These are phyloP conservation scores for Apotomis capreana DNA, from an alignment of 2,888 invertebrate genomes.

Conservation along the genomic window DNA sequence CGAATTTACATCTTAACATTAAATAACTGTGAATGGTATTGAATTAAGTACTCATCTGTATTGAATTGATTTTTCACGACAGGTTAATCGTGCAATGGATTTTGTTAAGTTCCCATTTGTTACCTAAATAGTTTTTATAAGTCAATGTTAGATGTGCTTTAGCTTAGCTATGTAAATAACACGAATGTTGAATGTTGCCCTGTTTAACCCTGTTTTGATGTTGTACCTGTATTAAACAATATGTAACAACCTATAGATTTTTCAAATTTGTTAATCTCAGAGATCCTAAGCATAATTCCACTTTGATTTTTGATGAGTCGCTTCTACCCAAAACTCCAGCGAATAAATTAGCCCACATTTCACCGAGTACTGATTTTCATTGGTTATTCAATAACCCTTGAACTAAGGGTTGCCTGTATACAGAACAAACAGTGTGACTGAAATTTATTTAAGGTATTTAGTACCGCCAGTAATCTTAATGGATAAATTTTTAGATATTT, in stretches of 20 bases:
- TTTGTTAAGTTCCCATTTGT: conserved; percentile 23
- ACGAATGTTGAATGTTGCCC: conserved; percentile 35
- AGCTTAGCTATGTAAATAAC: conserved; percentile 41
- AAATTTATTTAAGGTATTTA: no score
- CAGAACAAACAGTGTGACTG: no score
- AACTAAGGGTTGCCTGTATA: no score
- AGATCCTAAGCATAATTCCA: background rate
- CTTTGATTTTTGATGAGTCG: background rate
- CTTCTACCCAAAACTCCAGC: background rate
- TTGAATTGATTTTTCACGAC: conserved; percentile 20
- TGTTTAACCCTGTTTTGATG: conserved; percentile 38
- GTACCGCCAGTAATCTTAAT: no score
- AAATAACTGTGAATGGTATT: background rate
- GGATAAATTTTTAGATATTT: no score
- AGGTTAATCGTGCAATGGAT: conserved; percentile 18
- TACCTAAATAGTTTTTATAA: background rate
- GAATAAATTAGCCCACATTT: conserved; percentile 5
- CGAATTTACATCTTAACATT: no score
- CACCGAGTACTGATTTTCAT: background rate
- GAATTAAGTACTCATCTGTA: background rate
- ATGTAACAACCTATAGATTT: conserved; percentile 10
- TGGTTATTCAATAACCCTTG: background rate
- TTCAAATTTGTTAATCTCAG: background rate
- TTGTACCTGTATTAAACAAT: conserved; percentile 35
- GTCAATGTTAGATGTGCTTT: conserved; percentile 42